A percentile compares a stretch with the other conserved stretches of the same genome.
Conservation (phyloP, 2,113 vertebrate species). For the Chionodraco myersi region DNA sequence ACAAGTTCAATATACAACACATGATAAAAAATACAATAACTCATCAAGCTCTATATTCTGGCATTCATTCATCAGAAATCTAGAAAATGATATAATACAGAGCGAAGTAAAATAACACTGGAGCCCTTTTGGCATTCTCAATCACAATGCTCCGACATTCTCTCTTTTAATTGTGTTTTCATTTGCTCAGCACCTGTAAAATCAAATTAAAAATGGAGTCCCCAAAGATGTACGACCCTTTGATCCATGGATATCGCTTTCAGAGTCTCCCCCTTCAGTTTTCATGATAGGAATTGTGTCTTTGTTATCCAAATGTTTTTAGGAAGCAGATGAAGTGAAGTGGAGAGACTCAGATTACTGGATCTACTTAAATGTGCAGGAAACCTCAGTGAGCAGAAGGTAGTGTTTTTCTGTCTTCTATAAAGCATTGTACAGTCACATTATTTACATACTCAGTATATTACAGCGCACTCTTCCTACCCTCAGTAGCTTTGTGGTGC, state of each 20-base stretch:
- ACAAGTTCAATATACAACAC: constrained; percentile 73
- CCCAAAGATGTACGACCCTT: constrained; percentile 31
- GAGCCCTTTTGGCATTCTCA: constrained; percentile 72
- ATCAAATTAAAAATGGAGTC: constrained; percentile 52
- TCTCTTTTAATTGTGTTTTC: constrained; percentile 53
- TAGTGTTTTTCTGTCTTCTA: constrained; percentile 70
- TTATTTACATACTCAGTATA: constrained; percentile 86
- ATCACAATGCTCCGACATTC: constrained; percentile 67
- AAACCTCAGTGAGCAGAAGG: constrained; percentile 56
- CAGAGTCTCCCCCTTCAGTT: constrained; percentile 10
- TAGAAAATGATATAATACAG: constrained; percentile 58
- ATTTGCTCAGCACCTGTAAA: constrained; percentile 71
- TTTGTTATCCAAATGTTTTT: constrained; percentile 14
- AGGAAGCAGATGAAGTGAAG: constrained; percentile 25
- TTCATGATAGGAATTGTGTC: constrained; percentile 9
- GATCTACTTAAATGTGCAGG: constrained; percentile 59
- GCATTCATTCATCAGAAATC: constrained; percentile 72
- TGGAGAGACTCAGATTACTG: constrained; percentile 24
- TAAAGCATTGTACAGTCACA: constrained; percentile 84
- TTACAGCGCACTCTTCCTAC: constrained; percentile 77
- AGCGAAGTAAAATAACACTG: constrained; percentile 61
- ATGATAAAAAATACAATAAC: constrained; percentile 61
- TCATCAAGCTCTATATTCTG: constrained; percentile 67
- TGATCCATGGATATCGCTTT: constrained; percentile 42
- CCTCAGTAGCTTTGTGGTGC: constrained; percentile 84